phyloP scores from a whole-genome alignment of 1,140 invertebrate species.

The Platorchestia sp. region DNA sequence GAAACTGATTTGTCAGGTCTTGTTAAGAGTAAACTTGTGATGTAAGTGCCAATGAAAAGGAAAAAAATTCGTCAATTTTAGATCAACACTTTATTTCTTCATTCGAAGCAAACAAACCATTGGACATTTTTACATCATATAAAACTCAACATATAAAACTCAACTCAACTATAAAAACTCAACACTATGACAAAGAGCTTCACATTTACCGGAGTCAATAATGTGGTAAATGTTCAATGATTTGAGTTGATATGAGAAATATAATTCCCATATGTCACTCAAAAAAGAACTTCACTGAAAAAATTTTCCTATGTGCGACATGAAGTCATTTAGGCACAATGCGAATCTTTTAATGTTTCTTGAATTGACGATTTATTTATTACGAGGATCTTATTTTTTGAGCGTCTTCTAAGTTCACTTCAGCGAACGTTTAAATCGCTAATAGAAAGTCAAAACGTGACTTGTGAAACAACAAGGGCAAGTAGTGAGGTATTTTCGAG shows the following conservation, averaged over 20 bases:
- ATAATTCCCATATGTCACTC: background rate
- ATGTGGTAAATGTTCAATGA: background rate
- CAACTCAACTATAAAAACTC: too few species aligned
- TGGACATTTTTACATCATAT: too few species aligned
- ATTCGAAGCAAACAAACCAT: too few species aligned
- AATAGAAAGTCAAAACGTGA: background rate
- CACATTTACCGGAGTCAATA: background rate
- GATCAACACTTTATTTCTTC: too few species aligned
- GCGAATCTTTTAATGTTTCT: background rate
- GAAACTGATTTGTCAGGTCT: too few species aligned
- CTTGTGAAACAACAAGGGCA: background rate
- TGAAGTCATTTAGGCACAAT: background rate
- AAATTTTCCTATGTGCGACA: background rate
- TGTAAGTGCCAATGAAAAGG: too few species aligned
- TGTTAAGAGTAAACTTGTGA: too few species aligned
- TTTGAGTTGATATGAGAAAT: background rate
- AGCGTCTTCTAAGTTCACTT: background rate
- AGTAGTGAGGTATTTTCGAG: background rate
- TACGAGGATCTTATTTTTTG: background rate
- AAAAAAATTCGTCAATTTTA: too few species aligned
- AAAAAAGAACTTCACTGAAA: background rate
- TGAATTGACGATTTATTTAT: background rate
- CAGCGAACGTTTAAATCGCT: background rate
- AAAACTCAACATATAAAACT: too few species aligned
- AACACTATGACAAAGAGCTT: background rate